Evolutionary conservation across 2,888 invertebrate genomes (phyloP), one percentile per base, ranked within the genome.

Genomic region (Platerodrilus igneus): DNA sequence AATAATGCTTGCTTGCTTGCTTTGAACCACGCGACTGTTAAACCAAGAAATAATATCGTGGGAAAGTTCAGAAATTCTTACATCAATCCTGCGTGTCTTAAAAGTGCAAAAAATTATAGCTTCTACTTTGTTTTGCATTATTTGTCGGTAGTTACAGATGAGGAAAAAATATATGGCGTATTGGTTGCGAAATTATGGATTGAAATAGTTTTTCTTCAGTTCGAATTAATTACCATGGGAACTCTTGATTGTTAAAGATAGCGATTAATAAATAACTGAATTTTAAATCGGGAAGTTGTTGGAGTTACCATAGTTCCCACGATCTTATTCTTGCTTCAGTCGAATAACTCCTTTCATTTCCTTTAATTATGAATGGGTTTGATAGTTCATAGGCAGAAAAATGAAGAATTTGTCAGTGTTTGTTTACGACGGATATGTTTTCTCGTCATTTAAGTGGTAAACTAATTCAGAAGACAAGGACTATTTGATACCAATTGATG

Each of bases 21-120:
- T 39, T 18, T 34, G 25, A 31, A 44, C 44, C 44, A 44, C 44
- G 44, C 44, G 44, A 44, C 44, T 37, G 28, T 19, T 37, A 44
- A 44, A 36, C 36, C 34, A 34, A 38, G 41, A 44, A 50, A 45
- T n/a, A n/a, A n/a, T 48, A 48, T 46, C 51, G 51, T 51, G 51
- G 48, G 51, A 51, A 51, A 51, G 47, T 47, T 48, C 47, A 48
- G 48, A 51, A 51, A 51, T 38, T 36, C 41, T 48, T 51, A 48
- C 48, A 47, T 48, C 48, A 45, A 42, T 40, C 41, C 39, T 39
- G 45, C 45, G 45, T 46, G 42, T 45, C 43, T 38, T 37, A 29
- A n/a, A 18, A 30, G 20, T 18, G 37, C 31, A 39, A 40, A 38
- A 30, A 40, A 39, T 33, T 16, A 37, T 33, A 26, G 25, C 44